Base-by-base conservation (phyloP, 2,797 vertebrate genomes). In the Melanotaenia trifasciata region DNA sequence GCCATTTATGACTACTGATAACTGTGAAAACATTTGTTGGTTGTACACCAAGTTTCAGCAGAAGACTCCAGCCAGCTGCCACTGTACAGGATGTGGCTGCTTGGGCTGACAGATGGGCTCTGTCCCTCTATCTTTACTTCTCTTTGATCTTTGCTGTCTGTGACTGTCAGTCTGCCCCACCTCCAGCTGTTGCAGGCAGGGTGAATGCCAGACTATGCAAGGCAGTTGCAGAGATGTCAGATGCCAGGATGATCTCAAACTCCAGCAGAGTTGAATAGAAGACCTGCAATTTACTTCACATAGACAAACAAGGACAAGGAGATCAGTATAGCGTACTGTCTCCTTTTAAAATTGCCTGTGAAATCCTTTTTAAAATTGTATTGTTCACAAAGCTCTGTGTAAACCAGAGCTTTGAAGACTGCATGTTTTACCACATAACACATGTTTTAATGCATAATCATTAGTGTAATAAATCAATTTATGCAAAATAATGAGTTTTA, bases 61-160 rank as follows among this genome's bases (percentile, higher is more conserved):
- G 64, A 60, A 67, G 47, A 58, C 65, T 61, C 32, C 20, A 43
- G 65, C 79, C 81, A 76, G 54, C 74, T 83, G 85, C 76, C 70
- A 20, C 58, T 62, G 67, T 60, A 24, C 63, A 72, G 73, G 45
- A 62, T 78, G 22, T 76, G 79, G 77, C 73, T 70, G 64, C 76
- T 86, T 38, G 77, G 74, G 74, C 51, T 85, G 89, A 89, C 92
- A 93, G 92, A 92, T 92, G 91, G 89, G 74, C 79, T 54, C 67
- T 76, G 75, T 89, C 89, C 82, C 79, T 81, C 83, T 67, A 28
- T 86, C 79, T 89, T 87, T 74, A 68, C 87, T 83, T 84, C 51
- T 79, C 81, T 91, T 84, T 91, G 90, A 92, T 91, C 87, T 81
- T 65, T 64, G 69, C 87, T 74, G 78, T 84, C 80, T 72, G 59